Percentiles rank a stretch among this genome's conserved stretches.
These are phyloP conservation scores for Pelobates cultripes DNA, from an alignment of 2,797 vertebrate genomes.

Conservation along the genomic window DNA sequence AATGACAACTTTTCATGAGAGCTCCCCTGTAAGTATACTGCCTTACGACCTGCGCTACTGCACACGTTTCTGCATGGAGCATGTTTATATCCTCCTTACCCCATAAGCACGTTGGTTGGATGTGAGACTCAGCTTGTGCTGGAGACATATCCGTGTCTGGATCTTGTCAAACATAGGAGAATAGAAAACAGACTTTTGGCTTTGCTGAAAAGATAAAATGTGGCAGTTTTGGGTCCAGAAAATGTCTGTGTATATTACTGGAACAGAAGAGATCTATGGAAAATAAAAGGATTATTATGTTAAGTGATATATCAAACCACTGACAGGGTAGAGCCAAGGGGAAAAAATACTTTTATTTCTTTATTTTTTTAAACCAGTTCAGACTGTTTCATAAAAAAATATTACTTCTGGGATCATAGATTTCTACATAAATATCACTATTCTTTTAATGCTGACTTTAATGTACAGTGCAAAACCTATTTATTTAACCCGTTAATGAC, in stretches of 20 bases:
- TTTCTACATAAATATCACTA: not conserved
- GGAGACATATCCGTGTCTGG: slow-evolving; percentile 12
- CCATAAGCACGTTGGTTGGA: not conserved
- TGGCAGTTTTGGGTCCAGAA: slow-evolving; percentile 8
- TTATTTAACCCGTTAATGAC: too few species aligned
- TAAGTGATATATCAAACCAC: slow-evolving; percentile 14
- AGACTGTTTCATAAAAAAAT: not conserved
- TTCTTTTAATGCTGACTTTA: too few species aligned
- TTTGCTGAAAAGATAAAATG: slow-evolving; percentile 22
- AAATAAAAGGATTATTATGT: slow-evolving; percentile 28
- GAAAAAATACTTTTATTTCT: not conserved
- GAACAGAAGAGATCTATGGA: slow-evolving; percentile 16
- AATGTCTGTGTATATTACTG: slow-evolving; percentile 18
- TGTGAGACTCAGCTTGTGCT: not conserved
- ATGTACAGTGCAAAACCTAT: too few species aligned
- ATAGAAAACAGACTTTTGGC: slow-evolving; percentile 13
- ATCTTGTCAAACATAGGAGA: not conserved
- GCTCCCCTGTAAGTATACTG: too few species aligned
- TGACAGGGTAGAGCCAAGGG: not conserved
- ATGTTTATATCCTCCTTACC: not conserved
- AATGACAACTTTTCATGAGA: too few species aligned
- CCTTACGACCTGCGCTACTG: not conserved
- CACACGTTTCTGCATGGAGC: not conserved
- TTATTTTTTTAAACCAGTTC: not conserved
- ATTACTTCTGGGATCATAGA: not conserved